phyloP scores from a whole-genome alignment of 2,113 vertebrate species.

The Rhynchomys soricoides region DNA sequence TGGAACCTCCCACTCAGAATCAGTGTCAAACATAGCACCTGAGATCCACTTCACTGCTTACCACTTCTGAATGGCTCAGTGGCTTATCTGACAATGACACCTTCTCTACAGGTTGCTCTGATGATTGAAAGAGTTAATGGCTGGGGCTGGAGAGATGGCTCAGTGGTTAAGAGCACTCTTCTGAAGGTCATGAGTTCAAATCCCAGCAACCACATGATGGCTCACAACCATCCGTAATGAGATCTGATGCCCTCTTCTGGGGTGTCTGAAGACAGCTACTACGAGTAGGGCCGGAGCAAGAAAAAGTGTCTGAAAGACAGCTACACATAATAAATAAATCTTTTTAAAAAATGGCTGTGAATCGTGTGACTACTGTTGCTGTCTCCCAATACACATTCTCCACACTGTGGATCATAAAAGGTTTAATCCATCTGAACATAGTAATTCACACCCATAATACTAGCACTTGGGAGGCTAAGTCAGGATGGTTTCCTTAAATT shows the following conservation, averaged over 20 bases:
- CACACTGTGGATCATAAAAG: neutral
- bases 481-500: neutral
- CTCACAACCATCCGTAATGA: no score
- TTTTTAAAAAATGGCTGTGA: no score
- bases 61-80: neutral
- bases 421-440: neutral
- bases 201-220: no score
- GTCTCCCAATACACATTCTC: neutral
- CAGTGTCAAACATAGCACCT: neutral
- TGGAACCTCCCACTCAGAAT: neutral
- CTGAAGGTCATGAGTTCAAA: no score
- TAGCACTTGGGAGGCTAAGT: neutral
- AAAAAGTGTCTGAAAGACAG: no score
- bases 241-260: no score
- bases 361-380: neutral
- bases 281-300: no score
- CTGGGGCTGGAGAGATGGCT: no score
- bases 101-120: neutral
- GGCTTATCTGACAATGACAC: neutral
- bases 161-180: no score
- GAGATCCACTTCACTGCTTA: neutral
- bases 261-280: no score
- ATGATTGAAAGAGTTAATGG: neutral
- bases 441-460: neutral
- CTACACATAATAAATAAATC: no score